These are phyloP conservation scores for Sapajus apella DNA, from an alignment of 2,113 vertebrate genomes.

Conservation along the genomic window DNA sequence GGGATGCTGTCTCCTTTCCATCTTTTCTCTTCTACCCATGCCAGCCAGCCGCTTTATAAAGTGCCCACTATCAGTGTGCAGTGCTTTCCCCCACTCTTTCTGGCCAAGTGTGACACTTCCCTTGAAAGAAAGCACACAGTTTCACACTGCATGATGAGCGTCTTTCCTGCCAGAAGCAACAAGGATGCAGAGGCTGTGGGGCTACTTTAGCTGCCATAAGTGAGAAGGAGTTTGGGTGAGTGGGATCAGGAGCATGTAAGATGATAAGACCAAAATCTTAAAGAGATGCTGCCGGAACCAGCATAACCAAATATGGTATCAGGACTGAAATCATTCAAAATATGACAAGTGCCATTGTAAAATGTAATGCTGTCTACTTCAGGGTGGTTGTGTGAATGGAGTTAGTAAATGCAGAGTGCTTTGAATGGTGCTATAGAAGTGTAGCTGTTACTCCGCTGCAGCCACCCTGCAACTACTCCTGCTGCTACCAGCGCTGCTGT, in stretches of 20 bases:
- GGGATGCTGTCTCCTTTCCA: too few relatives aligned
- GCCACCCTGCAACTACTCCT: accelerated
- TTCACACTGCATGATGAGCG: neutral
- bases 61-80: neutral
- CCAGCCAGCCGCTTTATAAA: neutral
- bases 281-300: neutral
- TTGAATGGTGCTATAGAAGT: neutral
- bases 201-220: neutral
- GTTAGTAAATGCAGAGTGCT: neutral
- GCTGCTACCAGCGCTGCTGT: accelerated
- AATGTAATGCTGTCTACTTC: neutral
- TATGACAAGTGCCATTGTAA: neutral
- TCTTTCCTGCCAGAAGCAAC: neutral
- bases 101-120: neutral
- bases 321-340: neutral
- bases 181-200: neutral
- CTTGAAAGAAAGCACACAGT: neutral
- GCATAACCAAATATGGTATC: neutral
- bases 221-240: neutral
- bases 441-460: neutral
- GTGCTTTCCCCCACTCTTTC: neutral
- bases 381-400: neutral
- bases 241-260: neutral
- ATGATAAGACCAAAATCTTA: neutral
- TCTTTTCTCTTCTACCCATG: neutral